These are phyloP conservation scores for Sisor rabdophorus DNA, from an alignment of 2,113 vertebrate genomes.

Conservation along the genomic window DNA sequence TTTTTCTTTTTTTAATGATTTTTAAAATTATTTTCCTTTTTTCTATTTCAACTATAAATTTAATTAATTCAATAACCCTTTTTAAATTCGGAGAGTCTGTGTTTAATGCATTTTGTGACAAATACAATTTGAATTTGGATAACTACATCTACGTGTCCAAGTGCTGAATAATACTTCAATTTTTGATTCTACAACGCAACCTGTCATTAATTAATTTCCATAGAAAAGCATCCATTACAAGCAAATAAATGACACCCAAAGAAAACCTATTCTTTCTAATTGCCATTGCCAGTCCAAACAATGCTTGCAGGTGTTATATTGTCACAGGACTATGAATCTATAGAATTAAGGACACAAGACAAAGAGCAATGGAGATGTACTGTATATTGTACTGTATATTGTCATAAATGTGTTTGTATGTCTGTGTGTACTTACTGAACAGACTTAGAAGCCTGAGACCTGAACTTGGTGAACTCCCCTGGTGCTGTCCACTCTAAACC, in stretches of 20 bases:
- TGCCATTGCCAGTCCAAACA: neutral
- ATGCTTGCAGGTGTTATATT: conserved; percentile 10
- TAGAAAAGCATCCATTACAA: conserved; percentile 5
- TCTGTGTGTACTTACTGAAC: conserved; percentile 77
- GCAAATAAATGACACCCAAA: conserved; percentile 22
- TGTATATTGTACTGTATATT: no score
- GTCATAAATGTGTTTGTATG: conserved; percentile 32
- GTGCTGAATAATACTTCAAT: neutral
- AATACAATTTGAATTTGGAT: no score
- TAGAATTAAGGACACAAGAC: neutral
- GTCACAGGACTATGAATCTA: neutral
- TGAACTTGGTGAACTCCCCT: conserved; percentile 97
- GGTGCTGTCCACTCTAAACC: conserved; percentile 95
- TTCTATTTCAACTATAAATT: no score
- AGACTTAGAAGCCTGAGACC: conserved; percentile 92
- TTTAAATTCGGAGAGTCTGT: no score
- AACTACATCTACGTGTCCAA: neutral
- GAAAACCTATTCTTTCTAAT: conserved; percentile 19
- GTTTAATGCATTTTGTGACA: no score
- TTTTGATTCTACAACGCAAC: conserved; percentile 5
- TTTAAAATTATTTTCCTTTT: no score
- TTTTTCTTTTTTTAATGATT: no score
- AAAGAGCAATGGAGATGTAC: neutral
- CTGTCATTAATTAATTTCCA: conserved; percentile 19
- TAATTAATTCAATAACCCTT: no score